phyloP scores from a whole-genome alignment of 1,140 invertebrate genomes.

The Trichogramma pretiosum region DNA sequence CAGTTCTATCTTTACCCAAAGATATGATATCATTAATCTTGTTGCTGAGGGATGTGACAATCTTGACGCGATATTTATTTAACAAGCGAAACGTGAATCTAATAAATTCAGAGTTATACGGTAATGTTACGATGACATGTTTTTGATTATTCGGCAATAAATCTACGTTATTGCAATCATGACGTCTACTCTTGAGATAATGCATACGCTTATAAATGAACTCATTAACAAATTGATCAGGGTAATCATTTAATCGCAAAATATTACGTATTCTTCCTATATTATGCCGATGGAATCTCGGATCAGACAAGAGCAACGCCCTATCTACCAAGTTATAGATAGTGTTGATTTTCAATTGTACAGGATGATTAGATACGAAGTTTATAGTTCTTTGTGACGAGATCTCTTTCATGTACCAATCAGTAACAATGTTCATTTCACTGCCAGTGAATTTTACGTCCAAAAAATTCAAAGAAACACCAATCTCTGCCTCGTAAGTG shows the following conservation, averaged over 20 bases:
- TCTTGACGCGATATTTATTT: no score
- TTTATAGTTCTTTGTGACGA: slow-evolving; percentile 4
- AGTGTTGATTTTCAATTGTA: not conserved
- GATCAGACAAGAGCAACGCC: not conserved
- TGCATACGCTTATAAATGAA: not conserved
- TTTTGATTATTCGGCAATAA: no score
- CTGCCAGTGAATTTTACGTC: slow-evolving; percentile 9
- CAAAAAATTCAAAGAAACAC: slow-evolving; percentile 16
- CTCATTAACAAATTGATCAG: not conserved
- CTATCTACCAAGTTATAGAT: not conserved
- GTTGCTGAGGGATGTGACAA: no score
- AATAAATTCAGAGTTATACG: no score
- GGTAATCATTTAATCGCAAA: not conserved
- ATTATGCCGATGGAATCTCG: not conserved
- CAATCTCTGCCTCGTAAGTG: slow-evolving; percentile 17
- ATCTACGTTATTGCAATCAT: no score
- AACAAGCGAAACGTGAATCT: no score
- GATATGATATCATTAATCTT: no score
- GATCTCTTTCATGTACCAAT: slow-evolving; percentile 14
- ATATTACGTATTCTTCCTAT: not conserved
- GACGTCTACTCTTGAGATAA: no score
- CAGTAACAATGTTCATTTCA: not conserved
- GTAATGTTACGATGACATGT: no score
- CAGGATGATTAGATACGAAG: slow-evolving; percentile 6
- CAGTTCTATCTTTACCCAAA: no score